A percentile compares a stretch with the other conserved stretches of the same genome.
phyloP scores from a whole-genome alignment of 2,797 vertebrate genomes.

The Melanotaenia maccullochi region DNA sequence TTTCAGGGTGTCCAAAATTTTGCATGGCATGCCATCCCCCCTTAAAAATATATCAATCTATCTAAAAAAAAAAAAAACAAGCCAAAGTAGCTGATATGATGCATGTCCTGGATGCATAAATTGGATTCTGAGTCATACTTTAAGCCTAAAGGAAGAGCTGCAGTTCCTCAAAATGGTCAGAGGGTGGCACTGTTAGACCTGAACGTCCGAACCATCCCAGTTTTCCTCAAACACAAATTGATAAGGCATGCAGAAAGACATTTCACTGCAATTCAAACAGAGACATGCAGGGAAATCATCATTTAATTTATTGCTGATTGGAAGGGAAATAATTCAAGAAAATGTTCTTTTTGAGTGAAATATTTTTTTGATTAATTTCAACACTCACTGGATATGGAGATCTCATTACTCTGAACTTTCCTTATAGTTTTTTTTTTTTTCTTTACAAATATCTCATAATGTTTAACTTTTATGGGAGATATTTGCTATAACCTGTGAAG shows the following conservation, averaged over 20 bases:
- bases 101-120: constrained; percentile 32
- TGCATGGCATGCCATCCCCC: too few species aligned
- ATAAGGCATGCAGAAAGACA: constrained; percentile 59
- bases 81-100: constrained; percentile 1
- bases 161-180: constrained; percentile 29
- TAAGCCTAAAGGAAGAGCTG: not conserved
- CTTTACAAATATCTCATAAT: not conserved
- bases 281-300: constrained; percentile 46
- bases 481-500: not conserved
- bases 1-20: too few species aligned
- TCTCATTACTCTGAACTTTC: not conserved
- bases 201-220: not conserved
- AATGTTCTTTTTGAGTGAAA: constrained; percentile 36
- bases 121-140: constrained; percentile 37
- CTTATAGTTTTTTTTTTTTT: too few species aligned
- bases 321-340: constrained; percentile 37
- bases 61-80: too few species aligned
- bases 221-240: constrained; percentile 29
- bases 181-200: constrained; percentile 76
- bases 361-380: constrained; percentile 36
- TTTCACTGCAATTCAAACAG: constrained; percentile 51
- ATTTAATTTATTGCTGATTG: constrained; percentile 58
- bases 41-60: too few species aligned
- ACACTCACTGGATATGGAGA: not conserved
- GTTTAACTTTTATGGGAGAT: constrained; percentile 3